phyloP scores from a whole-genome alignment of 2,113 vertebrate genomes.

The Tichodroma muraria region DNA sequence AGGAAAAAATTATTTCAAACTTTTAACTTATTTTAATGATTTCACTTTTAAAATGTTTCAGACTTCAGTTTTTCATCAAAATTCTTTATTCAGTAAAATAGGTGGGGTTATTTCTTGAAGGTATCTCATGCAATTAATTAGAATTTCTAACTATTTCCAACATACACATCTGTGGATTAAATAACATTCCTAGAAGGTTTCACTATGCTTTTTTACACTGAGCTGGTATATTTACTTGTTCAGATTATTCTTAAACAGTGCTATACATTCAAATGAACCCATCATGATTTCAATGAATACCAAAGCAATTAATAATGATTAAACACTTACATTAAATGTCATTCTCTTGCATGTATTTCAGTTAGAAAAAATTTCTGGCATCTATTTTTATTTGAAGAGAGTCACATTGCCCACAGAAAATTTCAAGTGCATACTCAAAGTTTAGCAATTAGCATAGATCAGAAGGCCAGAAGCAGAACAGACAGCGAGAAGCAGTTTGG shows the following conservation, averaged over 20 bases:
- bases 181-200: slow-evolving; percentile 21
- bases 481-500: background rate
- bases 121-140: background rate
- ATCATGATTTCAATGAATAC: slow-evolving; percentile 50
- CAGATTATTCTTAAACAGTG: background rate
- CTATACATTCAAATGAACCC: slow-evolving; percentile 27
- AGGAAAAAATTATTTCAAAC: background rate
- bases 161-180: background rate
- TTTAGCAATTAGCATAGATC: slow-evolving; percentile 61
- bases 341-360: slow-evolving; percentile 29
- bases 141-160: background rate
- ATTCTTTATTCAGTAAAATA: background rate
- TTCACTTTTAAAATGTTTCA: background rate
- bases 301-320: slow-evolving; percentile 68
- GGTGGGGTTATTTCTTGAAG: background rate
- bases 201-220: background rate
- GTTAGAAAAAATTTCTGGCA: slow-evolving; percentile 48
- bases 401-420: slow-evolving; percentile 55
- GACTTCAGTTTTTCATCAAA: background rate
- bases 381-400: slow-evolving; percentile 55
- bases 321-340: slow-evolving; percentile 67
- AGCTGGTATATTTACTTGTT: background rate
- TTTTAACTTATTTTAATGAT: background rate
- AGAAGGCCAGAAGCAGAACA: slow-evolving; percentile 54
- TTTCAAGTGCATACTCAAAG: slow-evolving; percentile 42